Evolutionary conservation across 2,797 vertebrate genomes (phyloP), one percentile per base, ranked within the genome.

Genomic region (Cheirogaleus major): DNA sequence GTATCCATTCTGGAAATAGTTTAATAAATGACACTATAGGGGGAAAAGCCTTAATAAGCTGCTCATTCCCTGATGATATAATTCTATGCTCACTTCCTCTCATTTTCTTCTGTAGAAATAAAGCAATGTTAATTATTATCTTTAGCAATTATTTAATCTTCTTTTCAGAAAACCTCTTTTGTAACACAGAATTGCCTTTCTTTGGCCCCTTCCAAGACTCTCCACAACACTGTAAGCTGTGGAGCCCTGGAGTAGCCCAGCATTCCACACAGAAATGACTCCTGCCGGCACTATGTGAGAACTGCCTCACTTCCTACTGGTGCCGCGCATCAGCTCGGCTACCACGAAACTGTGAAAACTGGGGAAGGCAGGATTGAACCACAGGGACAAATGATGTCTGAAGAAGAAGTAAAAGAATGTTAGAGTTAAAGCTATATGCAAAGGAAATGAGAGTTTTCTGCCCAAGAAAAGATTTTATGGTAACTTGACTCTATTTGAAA

Each of bases 291-390:
- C 20, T 11, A 4, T 3, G 35, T 13, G 27, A 38, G 20, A 7
- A 0, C 11, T 5, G 30, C 35, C 32, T 80, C 2, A 1, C 2
- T 57, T 41, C 52, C 22, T 22, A 0, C 15, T 2, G 0, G 5
- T 1, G 2, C 23, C 38, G n/a, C 0, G 0, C 13, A 4, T 41
- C 41, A 4, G 0, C 11, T 1, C 4, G 23, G 23, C 65, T 23
- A 1, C 35, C 30, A 18, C 22, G 8, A 11, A 15, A 45, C 9
- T 13, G 6, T 38, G 61, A 48, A 22, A 41, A 17, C 32, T 4
- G 8, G 45, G 14, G n/a, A 20, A 2, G 50, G 67, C 76, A 35
- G 57, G 17, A 12, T 3, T 20, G 27, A 90, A 25, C 41, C 30
- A 30, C 9, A 63, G 55, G 82, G 63, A 41, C 79, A 83, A 65